Percentiles rank a stretch among this genome's conserved stretches.
These are phyloP conservation scores for Cetonia aurata DNA, from an alignment of 2,888 invertebrate species.

Conservation along the genomic window DNA sequence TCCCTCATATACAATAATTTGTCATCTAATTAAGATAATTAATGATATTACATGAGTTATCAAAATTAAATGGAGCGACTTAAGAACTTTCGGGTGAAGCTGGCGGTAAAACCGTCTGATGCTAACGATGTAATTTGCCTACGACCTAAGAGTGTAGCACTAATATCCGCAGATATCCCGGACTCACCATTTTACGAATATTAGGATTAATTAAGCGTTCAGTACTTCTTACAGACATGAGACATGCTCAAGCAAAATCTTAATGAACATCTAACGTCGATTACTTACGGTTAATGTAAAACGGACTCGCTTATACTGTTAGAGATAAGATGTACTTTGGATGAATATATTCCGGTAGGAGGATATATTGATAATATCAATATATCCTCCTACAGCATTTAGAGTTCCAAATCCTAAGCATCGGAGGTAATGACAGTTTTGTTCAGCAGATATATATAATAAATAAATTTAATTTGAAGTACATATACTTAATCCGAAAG, in stretches of 20 bases:
- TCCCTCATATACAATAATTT: conserved; percentile 13
- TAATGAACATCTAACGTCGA: neutral
- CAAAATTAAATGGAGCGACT: conserved; percentile 16
- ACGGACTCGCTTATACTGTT: neutral
- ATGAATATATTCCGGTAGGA: neutral
- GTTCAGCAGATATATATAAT: too few species aligned
- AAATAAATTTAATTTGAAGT: too few species aligned
- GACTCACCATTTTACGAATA: neutral
- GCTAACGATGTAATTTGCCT: conserved; percentile 3
- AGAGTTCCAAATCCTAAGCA: neutral
- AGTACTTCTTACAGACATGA: neutral
- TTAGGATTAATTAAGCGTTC: conserved; percentile 8
- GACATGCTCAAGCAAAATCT: neutral
- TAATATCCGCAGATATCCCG: neutral
- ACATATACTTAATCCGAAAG: too few species aligned
- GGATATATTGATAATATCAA: neutral
- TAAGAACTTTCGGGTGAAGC: neutral
- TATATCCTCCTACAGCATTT: neutral
- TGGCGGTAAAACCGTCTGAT: too few species aligned
- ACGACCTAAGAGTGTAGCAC: neutral
- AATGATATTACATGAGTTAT: conserved; percentile 14
- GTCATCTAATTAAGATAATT: conserved; percentile 28
- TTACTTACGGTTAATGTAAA: neutral
- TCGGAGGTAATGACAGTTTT: too few species aligned
- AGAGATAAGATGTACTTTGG: neutral